These are phyloP conservation scores for Heteropelma amictum DNA, from an alignment of 2,888 invertebrate species.

Conservation along the genomic window DNA sequence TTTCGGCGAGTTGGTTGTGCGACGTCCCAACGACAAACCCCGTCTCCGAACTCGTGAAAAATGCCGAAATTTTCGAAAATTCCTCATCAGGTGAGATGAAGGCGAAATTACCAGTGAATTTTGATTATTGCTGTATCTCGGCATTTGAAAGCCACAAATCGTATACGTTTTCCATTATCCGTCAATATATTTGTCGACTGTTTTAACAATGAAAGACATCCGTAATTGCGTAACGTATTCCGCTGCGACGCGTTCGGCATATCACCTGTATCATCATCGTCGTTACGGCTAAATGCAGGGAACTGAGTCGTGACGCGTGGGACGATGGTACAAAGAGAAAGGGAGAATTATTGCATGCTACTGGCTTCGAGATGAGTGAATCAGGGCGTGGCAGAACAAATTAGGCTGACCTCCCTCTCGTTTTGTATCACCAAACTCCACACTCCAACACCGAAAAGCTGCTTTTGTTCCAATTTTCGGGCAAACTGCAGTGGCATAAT, in stretches of 20 bases:
- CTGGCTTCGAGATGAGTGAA: slow-evolving; percentile 51
- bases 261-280: neutral
- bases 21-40: slow-evolving; percentile 25
- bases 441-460: slow-evolving; percentile 22
- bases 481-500: slow-evolving; percentile 8
- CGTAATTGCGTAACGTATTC: neutral
- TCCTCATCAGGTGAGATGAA: no score
- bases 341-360: slow-evolving; percentile 33
- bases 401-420: slow-evolving; percentile 49
- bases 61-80: no score
- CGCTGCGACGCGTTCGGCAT: neutral
- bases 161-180: no score
- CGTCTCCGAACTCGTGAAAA: no score
- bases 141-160: no score
- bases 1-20: slow-evolving; percentile 38
- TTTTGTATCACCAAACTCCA: slow-evolving; percentile 23
- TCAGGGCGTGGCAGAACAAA: slow-evolving; percentile 55
- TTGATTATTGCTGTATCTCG: no score
- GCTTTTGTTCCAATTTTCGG: slow-evolving; percentile 53
- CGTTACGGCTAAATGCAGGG: slow-evolving; percentile 10
- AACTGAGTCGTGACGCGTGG: slow-evolving; percentile 19
- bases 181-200: no score
- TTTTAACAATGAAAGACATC: neutral
- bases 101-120: no score
- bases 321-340: neutral